Conservation (phyloP, 2,888 invertebrate genomes). For the Theretra japonica region DNA sequence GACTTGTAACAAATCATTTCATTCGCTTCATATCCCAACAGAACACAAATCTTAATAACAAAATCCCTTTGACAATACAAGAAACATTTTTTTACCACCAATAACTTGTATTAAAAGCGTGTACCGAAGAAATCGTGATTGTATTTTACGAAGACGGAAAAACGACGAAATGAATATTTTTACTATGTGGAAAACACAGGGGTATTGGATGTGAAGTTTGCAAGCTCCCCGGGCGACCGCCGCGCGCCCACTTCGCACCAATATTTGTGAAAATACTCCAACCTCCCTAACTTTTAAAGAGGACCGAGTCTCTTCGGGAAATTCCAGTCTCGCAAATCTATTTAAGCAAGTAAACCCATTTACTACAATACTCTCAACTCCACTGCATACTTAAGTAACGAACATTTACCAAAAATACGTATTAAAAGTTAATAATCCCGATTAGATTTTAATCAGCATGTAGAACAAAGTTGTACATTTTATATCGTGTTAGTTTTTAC, state of each 20-base stretch:
- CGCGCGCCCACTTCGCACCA: constrained; percentile 61
- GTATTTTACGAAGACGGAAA: constrained; percentile 30
- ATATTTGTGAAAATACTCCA: constrained; percentile 68
- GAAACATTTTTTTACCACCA: constrained; percentile 14
- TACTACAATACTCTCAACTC: constrained; percentile 10
- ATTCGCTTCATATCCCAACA: not conserved
- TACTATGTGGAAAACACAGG: constrained; percentile 65
- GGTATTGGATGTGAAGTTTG: constrained; percentile 58
- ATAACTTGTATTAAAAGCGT: constrained; percentile 23
- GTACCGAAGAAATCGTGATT: constrained; percentile 16
- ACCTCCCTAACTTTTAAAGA: constrained; percentile 67
- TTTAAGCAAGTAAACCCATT: constrained; percentile 38
- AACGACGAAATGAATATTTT: constrained; percentile 70
- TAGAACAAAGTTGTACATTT: not conserved
- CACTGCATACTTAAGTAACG: not conserved
- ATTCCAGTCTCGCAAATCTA: constrained; percentile 55
- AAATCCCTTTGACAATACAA: not conserved
- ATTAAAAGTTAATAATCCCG: not conserved
- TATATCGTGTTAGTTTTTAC: not conserved
- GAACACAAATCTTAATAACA: not conserved
- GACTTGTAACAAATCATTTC: not conserved
- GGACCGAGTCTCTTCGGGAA: constrained; percentile 49
- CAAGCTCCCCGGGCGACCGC: constrained; percentile 53
- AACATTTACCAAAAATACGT: not conserved
- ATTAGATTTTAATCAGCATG: constrained; percentile 3